A percentile compares a stretch with the other conserved stretches of the same genome.
phyloP scores from a whole-genome alignment of 2,797 vertebrate genomes.

The Onychomys arenicola region DNA sequence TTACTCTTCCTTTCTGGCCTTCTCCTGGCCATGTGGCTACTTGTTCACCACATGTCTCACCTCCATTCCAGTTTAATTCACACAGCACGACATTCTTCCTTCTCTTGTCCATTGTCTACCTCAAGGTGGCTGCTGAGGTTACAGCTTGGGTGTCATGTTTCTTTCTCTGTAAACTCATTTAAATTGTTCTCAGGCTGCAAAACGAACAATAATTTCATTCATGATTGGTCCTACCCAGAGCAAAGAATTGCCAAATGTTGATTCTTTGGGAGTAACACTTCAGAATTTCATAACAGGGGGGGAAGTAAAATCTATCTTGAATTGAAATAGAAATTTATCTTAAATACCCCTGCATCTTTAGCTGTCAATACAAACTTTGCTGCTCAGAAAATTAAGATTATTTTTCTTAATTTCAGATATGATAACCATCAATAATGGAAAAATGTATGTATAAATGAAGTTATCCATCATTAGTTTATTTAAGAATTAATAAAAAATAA shows the following conservation, averaged over 20 bases:
- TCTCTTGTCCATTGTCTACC: too few species aligned
- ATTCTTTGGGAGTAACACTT: background rate
- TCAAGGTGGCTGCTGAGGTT: background rate
- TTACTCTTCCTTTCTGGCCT: too few species aligned
- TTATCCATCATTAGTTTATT: background rate
- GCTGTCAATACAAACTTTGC: background rate
- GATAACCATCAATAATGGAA: background rate
- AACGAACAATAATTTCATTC: slow-evolving; percentile 11
- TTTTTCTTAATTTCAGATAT: background rate
- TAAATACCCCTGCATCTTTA: slow-evolving; percentile 6
- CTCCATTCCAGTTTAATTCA: background rate
- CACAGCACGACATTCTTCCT: background rate
- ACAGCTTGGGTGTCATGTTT: background rate
- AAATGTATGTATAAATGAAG: background rate
- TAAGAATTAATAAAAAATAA: background rate
- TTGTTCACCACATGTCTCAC: background rate
- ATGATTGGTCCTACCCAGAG: background rate
- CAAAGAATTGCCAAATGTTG: slow-evolving; percentile 30
- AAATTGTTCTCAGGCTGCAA: background rate
- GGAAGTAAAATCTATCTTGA: slow-evolving; percentile 50
- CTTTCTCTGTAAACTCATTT: background rate
- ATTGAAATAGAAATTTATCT: slow-evolving; percentile 42
- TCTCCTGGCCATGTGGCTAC: background rate
- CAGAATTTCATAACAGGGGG: background rate
- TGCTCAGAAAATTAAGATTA: background rate